phyloP scores from a whole-genome alignment of 2,888 invertebrate species.

The Cephus rjabovi region DNA sequence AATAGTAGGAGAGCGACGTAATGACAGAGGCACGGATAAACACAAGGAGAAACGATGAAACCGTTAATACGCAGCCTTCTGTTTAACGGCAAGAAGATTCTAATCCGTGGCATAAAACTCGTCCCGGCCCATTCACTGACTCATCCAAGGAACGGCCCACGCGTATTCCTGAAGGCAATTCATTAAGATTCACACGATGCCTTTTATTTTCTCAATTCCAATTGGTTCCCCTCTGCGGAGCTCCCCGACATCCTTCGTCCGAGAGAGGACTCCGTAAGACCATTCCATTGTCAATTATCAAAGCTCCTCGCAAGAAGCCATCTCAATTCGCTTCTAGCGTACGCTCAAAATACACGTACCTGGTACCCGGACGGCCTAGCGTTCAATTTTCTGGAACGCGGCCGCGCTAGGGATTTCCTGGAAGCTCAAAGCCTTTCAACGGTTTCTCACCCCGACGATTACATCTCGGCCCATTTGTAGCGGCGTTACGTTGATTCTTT shows the following conservation, averaged over 20 bases:
- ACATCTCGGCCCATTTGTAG: neutral
- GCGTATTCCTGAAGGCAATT: constrained; percentile 1
- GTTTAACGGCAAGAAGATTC: neutral
- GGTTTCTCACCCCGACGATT: neutral
- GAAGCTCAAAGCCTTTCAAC: neutral
- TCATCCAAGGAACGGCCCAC: neutral
- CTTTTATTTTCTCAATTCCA: neutral
- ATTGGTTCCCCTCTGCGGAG: neutral
- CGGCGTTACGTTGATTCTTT: neutral
- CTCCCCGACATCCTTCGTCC: neutral
- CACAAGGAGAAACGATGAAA: neutral
- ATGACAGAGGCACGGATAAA: neutral
- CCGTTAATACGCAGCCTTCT: neutral
- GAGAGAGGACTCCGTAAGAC: neutral
- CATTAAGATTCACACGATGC: constrained; percentile 4
- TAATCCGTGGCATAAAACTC: neutral
- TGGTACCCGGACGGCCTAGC: neutral
- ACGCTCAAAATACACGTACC: neutral
- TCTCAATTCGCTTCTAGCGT: neutral
- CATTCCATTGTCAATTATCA: neutral
- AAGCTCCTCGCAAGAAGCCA: neutral
- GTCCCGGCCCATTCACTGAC: neutral
- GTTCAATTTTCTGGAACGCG: neutral
- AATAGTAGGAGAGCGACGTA: neutral
- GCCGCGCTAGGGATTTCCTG: neutral